Base-by-base conservation (phyloP, 2,888 invertebrate species). In the Drosophila robusta region DNA sequence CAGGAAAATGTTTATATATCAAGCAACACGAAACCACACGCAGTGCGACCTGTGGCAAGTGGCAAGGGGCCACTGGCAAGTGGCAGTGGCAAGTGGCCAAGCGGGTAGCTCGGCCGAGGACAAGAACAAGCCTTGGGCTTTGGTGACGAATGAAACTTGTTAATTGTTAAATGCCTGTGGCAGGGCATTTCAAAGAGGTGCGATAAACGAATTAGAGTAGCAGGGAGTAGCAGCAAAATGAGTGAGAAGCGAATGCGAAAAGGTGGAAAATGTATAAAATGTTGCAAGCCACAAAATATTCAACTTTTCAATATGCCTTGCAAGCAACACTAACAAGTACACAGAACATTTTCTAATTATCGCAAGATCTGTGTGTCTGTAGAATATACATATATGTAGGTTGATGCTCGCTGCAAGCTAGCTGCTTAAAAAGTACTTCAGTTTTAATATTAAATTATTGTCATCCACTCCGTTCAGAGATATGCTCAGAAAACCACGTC, bases 141-240 rank as follows among this genome's bases (percentile, higher is more conserved):
- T 65, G 60, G 67, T 63, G 72, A 73, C 63, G 68, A 73, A 63
- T 56, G 47, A 44, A 65, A 61, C 75, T 67, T 75, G 75, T 75
- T 75, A 75, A 75, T 49, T 63, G 76, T 69, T 72, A 36, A 76
- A 58, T 67, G 51, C 29, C 41, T 58, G 49, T 26, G 50, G 46
- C 57, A 16, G 41, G 51, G 12, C 46, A 36, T 32, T 51, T 18
- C 36, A 49, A 56, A 51, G 26, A 45, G 61, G 57, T 70, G 75
- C 74, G 60, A 74, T 74, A 57, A 65, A 41, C 65, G 64, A 50
- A 65, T 57, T 64, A 51, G 24, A 36, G 41, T 18, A 18, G 18
- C 18, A 18, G 8, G n/a, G 9, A 32, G 34, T 6, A 14, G n/a
- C 24, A 14, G 36, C 49, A 4, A 39, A 39, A 16, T 9, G 4